Evolutionary conservation across 92 coral and sea anemone genomes (phyloP).

Genomic region (Isaurus tuberculatus): DNA sequence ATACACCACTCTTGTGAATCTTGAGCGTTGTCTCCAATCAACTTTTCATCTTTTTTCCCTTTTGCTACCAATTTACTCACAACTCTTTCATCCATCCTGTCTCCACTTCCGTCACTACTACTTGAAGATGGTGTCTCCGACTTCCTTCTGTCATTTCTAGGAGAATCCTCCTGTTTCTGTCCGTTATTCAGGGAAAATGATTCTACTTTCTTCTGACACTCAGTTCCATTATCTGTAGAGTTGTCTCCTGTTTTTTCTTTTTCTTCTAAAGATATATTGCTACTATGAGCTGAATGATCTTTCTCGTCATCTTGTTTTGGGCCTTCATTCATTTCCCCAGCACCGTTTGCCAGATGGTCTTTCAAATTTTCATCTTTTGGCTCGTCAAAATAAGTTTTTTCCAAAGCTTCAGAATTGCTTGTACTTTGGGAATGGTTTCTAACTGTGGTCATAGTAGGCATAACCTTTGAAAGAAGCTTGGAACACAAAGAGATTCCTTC

Average conservation of each 20-base stretch:
- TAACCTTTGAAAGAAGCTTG: slow-evolving; percentile 93
- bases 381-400: slow-evolving; percentile 1
- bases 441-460: slow-evolving; percentile 85
- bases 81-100: slow-evolving; percentile 28
- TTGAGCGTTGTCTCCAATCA: background rate
- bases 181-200: background rate
- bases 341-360: background rate
- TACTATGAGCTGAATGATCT: background rate
- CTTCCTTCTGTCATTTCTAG: slow-evolving; percentile 27
- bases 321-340: background rate
- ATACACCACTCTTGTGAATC: slow-evolving; percentile 33
- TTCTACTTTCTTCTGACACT: slow-evolving; percentile 34
- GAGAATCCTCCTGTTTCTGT: background rate
- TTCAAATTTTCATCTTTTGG: slow-evolving; percentile 25
- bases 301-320: background rate
- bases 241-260: background rate
- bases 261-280: slow-evolving; percentile 17
- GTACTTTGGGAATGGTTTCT: slow-evolving; percentile 44
- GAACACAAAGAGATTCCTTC: slow-evolving; percentile 93
- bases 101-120: slow-evolving; percentile 27
- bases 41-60: slow-evolving; percentile 16
- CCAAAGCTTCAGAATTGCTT: slow-evolving; percentile 1
- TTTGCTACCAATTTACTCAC: slow-evolving; percentile 47
- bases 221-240: background rate
- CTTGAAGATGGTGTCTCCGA: slow-evolving; percentile 53